These are phyloP conservation scores for Vultur gryphus DNA, from an alignment of 2,797 vertebrate species.

Conservation along the genomic window DNA sequence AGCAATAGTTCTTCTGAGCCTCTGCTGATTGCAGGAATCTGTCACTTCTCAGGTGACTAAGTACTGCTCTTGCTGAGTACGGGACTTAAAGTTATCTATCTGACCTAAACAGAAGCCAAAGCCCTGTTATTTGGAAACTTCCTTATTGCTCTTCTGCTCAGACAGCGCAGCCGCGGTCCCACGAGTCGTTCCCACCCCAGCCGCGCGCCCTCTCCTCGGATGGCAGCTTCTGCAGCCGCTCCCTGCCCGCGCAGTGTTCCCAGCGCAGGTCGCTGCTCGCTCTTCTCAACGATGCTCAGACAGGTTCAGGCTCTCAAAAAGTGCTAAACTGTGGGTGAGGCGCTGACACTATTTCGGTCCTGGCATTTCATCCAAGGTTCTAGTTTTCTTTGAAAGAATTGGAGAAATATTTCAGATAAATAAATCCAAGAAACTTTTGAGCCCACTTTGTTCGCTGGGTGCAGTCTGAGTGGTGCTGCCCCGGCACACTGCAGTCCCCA, in stretches of 20 bases:
- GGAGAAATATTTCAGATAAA: background rate
- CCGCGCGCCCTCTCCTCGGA: background rate
- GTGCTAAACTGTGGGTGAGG: background rate
- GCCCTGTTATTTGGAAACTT: background rate
- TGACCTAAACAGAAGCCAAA: background rate
- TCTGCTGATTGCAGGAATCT: background rate
- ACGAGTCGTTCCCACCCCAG: rapidly evolving
- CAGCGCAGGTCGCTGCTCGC: background rate
- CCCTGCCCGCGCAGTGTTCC: background rate
- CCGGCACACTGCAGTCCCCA: rapidly evolving
- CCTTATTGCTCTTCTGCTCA: background rate
- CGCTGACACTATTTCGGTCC: background rate
- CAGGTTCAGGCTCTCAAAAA: background rate
- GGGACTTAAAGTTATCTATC: too few relatives aligned
- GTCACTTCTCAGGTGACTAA: background rate
- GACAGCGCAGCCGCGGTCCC: background rate
- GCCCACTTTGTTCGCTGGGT: rapidly evolving
- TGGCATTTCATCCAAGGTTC: background rate
- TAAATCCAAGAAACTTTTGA: background rate
- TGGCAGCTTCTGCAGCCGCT: background rate
- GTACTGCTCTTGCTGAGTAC: background rate
- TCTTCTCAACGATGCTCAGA: background rate
- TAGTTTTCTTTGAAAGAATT: background rate
- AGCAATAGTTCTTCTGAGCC: background rate
- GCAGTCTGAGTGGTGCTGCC: background rate